Evolutionary conservation across 1,140 invertebrate species (phyloP).

Genomic region (Aradophagus sp.): DNA sequence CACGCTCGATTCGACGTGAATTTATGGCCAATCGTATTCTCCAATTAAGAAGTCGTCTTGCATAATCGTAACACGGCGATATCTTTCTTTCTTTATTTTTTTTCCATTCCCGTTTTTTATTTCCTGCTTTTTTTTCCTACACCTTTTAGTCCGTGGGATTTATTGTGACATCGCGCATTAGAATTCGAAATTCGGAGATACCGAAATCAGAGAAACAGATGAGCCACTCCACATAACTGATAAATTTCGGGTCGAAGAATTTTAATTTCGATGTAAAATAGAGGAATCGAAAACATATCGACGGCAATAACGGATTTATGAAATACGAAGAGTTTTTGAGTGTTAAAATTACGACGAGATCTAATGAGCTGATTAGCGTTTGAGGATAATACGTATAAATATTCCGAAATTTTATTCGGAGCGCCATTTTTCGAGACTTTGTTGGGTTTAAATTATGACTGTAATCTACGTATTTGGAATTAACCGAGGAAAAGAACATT

Average conservation of each 20-base stretch:
- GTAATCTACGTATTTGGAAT: not conserved
- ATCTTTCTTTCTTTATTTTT: constrained; percentile 38
- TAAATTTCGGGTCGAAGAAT: constrained; percentile 54
- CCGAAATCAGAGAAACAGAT: constrained; percentile 45
- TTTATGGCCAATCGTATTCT: constrained; percentile 48
- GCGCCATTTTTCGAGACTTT: constrained; percentile 1
- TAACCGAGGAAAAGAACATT: too few species aligned
- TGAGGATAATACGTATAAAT: constrained; percentile 12
- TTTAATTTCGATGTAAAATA: constrained; percentile 55
- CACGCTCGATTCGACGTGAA: constrained; percentile 34
- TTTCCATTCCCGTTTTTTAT: constrained; percentile 32
- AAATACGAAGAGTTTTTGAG: constrained; percentile 40
- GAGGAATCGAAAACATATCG: constrained; percentile 47
- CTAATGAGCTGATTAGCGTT: constrained; percentile 35
- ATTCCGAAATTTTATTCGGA: constrained; percentile 11
- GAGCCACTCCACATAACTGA: constrained; percentile 45
- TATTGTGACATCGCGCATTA: constrained; percentile 57
- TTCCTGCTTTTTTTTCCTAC: constrained; percentile 30
- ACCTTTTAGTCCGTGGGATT: constrained; percentile 35
- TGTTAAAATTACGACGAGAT: constrained; percentile 46
- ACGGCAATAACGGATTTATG: constrained; percentile 41
- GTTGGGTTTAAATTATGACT: not conserved
- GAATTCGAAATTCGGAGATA: constrained; percentile 49
- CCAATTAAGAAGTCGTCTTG: constrained; percentile 55
- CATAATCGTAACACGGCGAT: constrained; percentile 54